Evolutionary conservation across 1,140 invertebrate species (phyloP).

Genomic region (Metaphire vulgaris): DNA sequence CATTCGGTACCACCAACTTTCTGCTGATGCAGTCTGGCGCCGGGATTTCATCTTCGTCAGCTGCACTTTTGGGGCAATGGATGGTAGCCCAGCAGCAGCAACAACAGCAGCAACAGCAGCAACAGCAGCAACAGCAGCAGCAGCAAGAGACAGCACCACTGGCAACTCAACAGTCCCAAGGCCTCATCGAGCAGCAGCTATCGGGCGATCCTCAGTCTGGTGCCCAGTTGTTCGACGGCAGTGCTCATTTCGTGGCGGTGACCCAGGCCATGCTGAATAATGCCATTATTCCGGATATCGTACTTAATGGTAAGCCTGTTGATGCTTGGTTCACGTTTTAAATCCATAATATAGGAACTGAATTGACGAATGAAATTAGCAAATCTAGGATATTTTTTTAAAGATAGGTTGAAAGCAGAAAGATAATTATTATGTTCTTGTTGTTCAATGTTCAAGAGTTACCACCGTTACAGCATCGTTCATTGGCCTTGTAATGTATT

Average conservation of each 20-base stretch:
- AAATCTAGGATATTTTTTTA: too few relatives aligned
- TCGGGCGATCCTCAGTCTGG: neutral
- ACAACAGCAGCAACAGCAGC: neutral
- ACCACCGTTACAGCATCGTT: too few relatives aligned
- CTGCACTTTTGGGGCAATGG: neutral
- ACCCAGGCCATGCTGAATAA: neutral
- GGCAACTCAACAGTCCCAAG: neutral
- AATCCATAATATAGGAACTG: too few relatives aligned
- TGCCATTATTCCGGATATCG: neutral
- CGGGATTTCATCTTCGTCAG: neutral
- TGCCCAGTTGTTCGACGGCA: neutral
- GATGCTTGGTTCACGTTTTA: too few relatives aligned
- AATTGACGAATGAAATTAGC: too few relatives aligned
- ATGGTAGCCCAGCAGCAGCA: neutral
- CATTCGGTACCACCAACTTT: neutral
- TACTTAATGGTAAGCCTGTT: neutral
- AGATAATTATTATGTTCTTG: too few relatives aligned
- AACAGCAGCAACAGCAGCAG: neutral
- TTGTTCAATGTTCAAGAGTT: too few relatives aligned
- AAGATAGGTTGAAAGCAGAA: too few relatives aligned
- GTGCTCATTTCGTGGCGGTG: neutral
- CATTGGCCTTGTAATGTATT: too few relatives aligned
- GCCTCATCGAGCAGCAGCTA: neutral
- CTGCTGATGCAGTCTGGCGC: slow-evolving; percentile 1
- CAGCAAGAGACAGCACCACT: neutral